Base-by-base conservation (phyloP, 2,797 vertebrate genomes). In the Artibeus lituratus region DNA sequence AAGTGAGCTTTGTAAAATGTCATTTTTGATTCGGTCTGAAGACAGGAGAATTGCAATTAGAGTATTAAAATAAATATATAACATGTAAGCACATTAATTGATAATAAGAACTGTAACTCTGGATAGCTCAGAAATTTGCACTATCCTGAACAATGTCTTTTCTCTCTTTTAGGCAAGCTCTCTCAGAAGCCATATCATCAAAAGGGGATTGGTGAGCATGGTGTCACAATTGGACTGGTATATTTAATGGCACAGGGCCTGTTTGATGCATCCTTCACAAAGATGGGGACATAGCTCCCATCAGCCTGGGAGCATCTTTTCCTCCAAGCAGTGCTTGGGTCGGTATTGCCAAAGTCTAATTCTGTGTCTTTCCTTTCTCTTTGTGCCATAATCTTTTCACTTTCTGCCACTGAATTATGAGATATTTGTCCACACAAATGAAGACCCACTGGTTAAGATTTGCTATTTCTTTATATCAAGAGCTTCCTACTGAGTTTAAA, bases 381-480 rank as follows among this genome's bases (percentile, higher is more conserved):
- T 73, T 81, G 16, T 3, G 7, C 22, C 53, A 29, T 14, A 14
- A 22, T 65, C 14, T 86, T 93, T 95, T 76, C 57, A 32, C 11
- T 65, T 70, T 35, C 11, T 24, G 59, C 35, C 49, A 81, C 5
- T 65, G 55, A 59, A 86, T 95, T 92, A 44, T 95, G 69, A 94
- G 62, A 16, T 81, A 81, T 83, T 69, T 88, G 26, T 22, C 29
- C 39, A 76, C 5, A 39, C 39, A 89, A 47, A 92, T 49, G 42
- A 96, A 94, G 70, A 78, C 24, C 26, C n/a, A 49, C 42, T 47
- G 32, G 59, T 74, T 44, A 88, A 10, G 37, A 92, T 49, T 70
- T 95, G 55, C 65, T 69, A 32, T 94, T 93, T 95, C 55, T 96
- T 96, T 92, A 7, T 90, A 62, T 82, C 72, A 90, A 93, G 62